Conservation (phyloP, 2,113 vertebrate species). For the Trematomus loennbergii region DNA sequence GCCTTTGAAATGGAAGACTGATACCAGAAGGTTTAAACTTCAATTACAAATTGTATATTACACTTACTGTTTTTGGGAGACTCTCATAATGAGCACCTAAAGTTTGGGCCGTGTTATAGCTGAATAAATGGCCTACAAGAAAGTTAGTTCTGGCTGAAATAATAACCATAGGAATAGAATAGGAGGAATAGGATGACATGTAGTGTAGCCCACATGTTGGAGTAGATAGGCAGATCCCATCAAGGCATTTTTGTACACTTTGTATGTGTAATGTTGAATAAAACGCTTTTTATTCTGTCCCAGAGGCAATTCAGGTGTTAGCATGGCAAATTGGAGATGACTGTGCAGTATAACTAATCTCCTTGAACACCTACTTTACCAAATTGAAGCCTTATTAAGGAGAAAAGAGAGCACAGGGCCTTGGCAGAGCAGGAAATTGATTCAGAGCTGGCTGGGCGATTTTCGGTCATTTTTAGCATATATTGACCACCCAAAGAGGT, state of each 20-base stretch:
- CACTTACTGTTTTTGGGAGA: background rate
- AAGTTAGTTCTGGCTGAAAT: slow-evolving; percentile 2
- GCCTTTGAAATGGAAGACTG: slow-evolving; percentile 8
- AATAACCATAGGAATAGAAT: background rate
- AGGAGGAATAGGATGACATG: background rate
- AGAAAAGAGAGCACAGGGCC: slow-evolving; percentile 16
- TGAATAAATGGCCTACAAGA: background rate
- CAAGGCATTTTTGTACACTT: background rate
- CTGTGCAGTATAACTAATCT: slow-evolving; percentile 65
- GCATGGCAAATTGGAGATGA: slow-evolving; percentile 37
- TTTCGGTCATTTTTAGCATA: slow-evolving; percentile 1
- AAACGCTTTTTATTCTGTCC: slow-evolving; percentile 35
- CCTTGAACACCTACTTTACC: slow-evolving; percentile 71
- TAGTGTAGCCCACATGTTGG: background rate
- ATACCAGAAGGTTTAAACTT: background rate
- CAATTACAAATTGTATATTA: background rate
- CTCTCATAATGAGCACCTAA: slow-evolving; percentile 28
- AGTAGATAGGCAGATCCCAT: background rate
- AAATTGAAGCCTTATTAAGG: slow-evolving; percentile 65
- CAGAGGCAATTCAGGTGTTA: slow-evolving; percentile 29
- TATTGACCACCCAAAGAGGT: background rate
- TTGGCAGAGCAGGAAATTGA: background rate
- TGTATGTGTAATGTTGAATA: background rate
- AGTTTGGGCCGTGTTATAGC: slow-evolving; percentile 22
- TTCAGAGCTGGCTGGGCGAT: slow-evolving; percentile 10